These are phyloP conservation scores for Medauroidea extradentata DNA, from an alignment of 1,140 invertebrate genomes.

Conservation along the genomic window DNA sequence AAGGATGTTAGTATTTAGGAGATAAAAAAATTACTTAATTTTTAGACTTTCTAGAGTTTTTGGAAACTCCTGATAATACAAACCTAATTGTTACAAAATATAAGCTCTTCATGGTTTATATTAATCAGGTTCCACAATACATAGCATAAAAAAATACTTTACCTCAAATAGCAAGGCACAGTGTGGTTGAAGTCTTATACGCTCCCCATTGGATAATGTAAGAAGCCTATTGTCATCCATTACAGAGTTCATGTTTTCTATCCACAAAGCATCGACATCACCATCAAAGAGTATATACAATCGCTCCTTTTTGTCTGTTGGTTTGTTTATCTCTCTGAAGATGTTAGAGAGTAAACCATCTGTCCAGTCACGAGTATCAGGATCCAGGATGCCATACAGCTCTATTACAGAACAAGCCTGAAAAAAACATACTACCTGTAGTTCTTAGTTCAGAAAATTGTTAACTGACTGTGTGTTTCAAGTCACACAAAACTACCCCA, in stretches of 20 bases:
- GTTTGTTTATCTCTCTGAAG: conserved; percentile 83
- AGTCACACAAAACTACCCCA: too few species aligned
- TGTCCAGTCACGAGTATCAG: conserved; percentile 82
- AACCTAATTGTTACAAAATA: too few species aligned
- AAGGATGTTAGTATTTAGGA: too few species aligned
- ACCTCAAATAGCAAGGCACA: conserved; percentile 87
- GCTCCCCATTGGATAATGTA: conserved; percentile 85
- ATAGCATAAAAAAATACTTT: too few species aligned
- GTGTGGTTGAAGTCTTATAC: conserved; percentile 74
- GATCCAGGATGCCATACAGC: conserved; percentile 84
- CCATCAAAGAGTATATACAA: conserved; percentile 88
- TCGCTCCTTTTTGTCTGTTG: conserved; percentile 57
- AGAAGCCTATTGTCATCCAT: conserved; percentile 92
- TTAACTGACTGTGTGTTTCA: too few species aligned
- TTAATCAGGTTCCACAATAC: too few species aligned
- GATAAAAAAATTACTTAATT: too few species aligned
- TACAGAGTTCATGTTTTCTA: conserved; percentile 94
- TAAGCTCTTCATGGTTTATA: too few species aligned
- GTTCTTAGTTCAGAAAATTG: too few species aligned
- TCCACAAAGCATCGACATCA: conserved; percentile 89
- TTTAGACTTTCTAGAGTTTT: too few species aligned
- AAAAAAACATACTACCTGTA: conserved; percentile 34
- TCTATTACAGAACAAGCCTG: conserved; percentile 83
- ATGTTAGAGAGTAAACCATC: conserved; percentile 87
- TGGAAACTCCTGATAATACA: too few species aligned